These are phyloP conservation scores for Siphonodentalium dalli DNA, from an alignment of 2,888 invertebrate genomes.

Conservation along the genomic window DNA sequence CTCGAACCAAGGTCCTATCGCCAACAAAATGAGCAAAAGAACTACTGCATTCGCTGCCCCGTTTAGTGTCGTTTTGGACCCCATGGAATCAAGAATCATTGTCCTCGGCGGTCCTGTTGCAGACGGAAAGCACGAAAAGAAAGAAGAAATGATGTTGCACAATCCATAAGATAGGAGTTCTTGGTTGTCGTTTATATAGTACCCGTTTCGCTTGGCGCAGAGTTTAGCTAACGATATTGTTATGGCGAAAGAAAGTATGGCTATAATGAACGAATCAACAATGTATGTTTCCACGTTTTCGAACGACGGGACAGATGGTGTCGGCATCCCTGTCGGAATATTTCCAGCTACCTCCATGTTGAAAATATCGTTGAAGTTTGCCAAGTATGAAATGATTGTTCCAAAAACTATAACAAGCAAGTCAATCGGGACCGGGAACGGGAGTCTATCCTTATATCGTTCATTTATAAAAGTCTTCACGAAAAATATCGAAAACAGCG, in stretches of 20 bases:
- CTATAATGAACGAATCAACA: slow-evolving; percentile 37
- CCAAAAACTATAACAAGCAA: slow-evolving; percentile 48
- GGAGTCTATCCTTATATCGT: slow-evolving; percentile 41
- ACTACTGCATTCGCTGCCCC: slow-evolving; percentile 48
- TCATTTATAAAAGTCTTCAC: slow-evolving; percentile 59
- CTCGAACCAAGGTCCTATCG: slow-evolving; percentile 49
- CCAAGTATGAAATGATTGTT: slow-evolving; percentile 46
- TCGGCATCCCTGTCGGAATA: slow-evolving; percentile 49
- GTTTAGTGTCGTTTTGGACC: slow-evolving; percentile 47
- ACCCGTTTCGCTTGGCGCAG: slow-evolving; percentile 58
- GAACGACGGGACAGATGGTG: slow-evolving; percentile 40
- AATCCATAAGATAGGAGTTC: slow-evolving; percentile 64
- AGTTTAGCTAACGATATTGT: slow-evolving; percentile 58
- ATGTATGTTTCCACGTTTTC: slow-evolving; percentile 25
- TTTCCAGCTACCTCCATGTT: slow-evolving; percentile 37
- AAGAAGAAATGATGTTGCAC: slow-evolving; percentile 55
- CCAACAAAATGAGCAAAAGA: slow-evolving; percentile 50
- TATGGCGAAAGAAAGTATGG: slow-evolving; percentile 46
- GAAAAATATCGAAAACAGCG: slow-evolving; percentile 72
- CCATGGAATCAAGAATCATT: slow-evolving; percentile 49
- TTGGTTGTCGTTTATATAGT: slow-evolving; percentile 59
- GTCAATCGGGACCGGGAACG: slow-evolving; percentile 58
- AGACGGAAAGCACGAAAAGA: slow-evolving; percentile 64
- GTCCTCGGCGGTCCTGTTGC: slow-evolving; percentile 57
- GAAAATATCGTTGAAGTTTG: slow-evolving; percentile 30